These are phyloP conservation scores for Amphipyra tragopoginis DNA, from an alignment of 2,888 invertebrate genomes.

Conservation along the genomic window DNA sequence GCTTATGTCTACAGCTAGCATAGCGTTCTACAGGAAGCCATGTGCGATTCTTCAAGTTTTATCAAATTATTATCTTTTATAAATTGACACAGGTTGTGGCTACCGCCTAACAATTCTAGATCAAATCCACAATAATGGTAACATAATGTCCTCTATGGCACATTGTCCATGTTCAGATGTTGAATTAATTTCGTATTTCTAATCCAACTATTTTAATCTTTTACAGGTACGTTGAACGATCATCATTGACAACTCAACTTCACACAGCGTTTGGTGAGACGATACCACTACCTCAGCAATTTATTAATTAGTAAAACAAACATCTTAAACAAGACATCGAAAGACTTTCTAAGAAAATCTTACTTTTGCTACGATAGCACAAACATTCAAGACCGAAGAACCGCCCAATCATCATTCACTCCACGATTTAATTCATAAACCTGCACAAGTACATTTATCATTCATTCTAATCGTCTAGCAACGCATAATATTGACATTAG, in stretches of 20 bases:
- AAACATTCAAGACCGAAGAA: slow-evolving; percentile 1
- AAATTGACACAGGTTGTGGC: too few relatives aligned
- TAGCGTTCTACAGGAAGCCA: too few relatives aligned
- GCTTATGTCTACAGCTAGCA: too few relatives aligned
- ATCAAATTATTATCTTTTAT: too few relatives aligned
- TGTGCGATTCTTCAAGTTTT: too few relatives aligned
- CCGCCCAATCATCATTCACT: slow-evolving; percentile 16
- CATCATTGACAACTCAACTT: not conserved
- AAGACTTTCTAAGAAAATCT: too few relatives aligned
- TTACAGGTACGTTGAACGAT: slow-evolving; percentile 41
- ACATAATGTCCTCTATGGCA: too few relatives aligned
- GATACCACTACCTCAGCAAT: not conserved
- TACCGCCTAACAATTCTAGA: too few relatives aligned
- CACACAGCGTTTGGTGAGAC: slow-evolving; percentile 28
- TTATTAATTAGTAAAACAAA: too few relatives aligned
- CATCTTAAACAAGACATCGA: too few relatives aligned
- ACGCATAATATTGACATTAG: slow-evolving; percentile 40
- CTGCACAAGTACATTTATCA: slow-evolving; percentile 10
- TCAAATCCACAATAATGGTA: too few relatives aligned
- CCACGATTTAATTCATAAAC: slow-evolving; percentile 40
- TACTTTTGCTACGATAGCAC: not conserved
- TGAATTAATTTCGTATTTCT: slow-evolving; percentile 2
- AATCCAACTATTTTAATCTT: slow-evolving; percentile 14
- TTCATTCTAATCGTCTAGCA: slow-evolving; percentile 22
- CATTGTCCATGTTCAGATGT: too few relatives aligned